Percentiles rank a stretch among this genome's conserved stretches.
phyloP scores from a whole-genome alignment of 35 echinoderm and acorn worm genomes.

The Anneissia japonica region DNA sequence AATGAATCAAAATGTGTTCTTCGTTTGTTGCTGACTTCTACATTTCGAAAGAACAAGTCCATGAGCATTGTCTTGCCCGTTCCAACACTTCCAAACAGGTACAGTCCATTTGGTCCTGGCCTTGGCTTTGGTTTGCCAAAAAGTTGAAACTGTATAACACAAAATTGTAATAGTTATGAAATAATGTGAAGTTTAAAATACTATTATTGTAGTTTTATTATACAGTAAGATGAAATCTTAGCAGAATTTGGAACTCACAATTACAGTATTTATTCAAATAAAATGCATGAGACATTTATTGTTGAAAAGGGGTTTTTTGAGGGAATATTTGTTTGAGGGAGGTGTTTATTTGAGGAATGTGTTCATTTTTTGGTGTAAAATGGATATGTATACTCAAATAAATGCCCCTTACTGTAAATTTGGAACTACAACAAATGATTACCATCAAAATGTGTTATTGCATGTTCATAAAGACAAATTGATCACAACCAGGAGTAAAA shows the following conservation, averaged over 20 bases:
- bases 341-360: no score
- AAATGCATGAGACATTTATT: background rate
- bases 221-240: background rate
- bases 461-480: no score
- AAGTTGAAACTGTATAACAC: conserved; percentile 11
- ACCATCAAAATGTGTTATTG: no score
- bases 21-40: conserved; percentile 52
- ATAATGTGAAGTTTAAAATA: background rate
- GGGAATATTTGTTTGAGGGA: background rate
- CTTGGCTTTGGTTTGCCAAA: conserved; percentile 29
- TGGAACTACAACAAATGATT: no score
- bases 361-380: no score
- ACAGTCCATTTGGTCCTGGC: conserved; percentile 66
- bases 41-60: conserved; percentile 83
- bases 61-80: conserved; percentile 96
- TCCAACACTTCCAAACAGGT: conserved; percentile 87
- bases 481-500: no score
- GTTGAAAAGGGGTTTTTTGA: background rate
- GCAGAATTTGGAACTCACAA: background rate
- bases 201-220: background rate
- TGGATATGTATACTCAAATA: no score
- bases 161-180: background rate
- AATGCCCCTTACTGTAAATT: no score
- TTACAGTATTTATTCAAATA: background rate
- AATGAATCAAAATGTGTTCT: conserved; percentile 96